Percentiles rank a stretch among this genome's conserved stretches.
These are phyloP conservation scores for Agrilus planipennis DNA, from an alignment of 1,140 invertebrate species.

Conservation along the genomic window DNA sequence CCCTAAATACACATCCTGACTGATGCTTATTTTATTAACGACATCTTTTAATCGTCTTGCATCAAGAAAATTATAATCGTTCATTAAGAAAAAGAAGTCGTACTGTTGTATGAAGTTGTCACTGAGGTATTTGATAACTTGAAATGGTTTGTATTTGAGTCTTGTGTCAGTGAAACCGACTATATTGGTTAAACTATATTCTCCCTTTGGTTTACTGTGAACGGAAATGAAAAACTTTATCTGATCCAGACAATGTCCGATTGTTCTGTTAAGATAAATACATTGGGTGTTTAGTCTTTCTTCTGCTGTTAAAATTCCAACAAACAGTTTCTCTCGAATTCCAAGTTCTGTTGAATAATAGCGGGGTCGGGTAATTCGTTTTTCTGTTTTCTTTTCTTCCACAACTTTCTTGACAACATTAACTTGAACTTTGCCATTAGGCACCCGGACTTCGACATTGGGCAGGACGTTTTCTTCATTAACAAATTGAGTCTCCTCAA, in stretches of 20 bases:
- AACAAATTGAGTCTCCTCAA: conserved; percentile 7
- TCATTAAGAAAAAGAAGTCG: conserved; percentile 81
- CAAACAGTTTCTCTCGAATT: conserved; percentile 79
- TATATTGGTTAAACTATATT: conserved; percentile 59
- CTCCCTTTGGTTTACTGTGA: conserved; percentile 48
- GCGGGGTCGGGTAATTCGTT: conserved; percentile 56
- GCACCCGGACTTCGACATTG: conserved; percentile 12
- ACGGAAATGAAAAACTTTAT: conserved; percentile 60
- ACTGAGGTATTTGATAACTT: conserved; percentile 77
- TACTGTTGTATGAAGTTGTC: conserved; percentile 81
- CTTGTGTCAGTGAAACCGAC: conserved; percentile 70
- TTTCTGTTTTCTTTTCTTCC: neutral
- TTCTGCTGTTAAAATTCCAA: conserved; percentile 66
- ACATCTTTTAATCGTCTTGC: conserved; percentile 54
- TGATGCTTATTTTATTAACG: conserved; percentile 67
- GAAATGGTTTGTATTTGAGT: conserved; percentile 62
- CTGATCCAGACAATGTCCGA: conserved; percentile 67
- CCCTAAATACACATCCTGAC: conserved; percentile 68
- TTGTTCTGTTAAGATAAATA: conserved; percentile 68
- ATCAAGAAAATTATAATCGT: conserved; percentile 71
- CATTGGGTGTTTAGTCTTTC: conserved; percentile 56
- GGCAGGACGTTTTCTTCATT: conserved; percentile 18
- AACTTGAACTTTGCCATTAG: conserved; percentile 11
- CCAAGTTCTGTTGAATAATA: conserved; percentile 90
- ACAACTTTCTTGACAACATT: conserved; percentile 14